Base-by-base conservation (phyloP, 2,888 invertebrate species). In the Willowsia nigromaculata region DNA sequence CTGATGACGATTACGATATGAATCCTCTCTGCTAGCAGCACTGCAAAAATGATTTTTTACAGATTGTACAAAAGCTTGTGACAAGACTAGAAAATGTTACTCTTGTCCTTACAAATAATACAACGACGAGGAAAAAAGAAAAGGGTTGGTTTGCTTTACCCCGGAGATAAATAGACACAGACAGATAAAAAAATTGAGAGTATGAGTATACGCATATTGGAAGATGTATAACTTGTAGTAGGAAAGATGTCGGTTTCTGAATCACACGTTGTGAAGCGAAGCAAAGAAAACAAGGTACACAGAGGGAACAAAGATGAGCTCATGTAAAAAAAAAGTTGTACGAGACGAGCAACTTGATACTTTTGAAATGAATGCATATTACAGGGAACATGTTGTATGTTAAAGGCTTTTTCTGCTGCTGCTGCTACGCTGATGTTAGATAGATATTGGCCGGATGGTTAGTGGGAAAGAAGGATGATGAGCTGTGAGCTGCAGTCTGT, bases 331-430 rank as follows among this genome's bases (percentile, higher is more conserved):
- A 59, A 80, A 80, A n/a, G n/a, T 80, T 71, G 25, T 71, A 71
- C 22, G 50, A n/a, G n/a, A n/a, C n/a, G n/a, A n/a, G 47, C 47
- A 74, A 47, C 47, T 78, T 56, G 37, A 37, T 78, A 78, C n/a
- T 15, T 15, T 25, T 59, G 18, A 9, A 37, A 65, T n/a, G 25
- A 53, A 40, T 40, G 22, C 65, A 80, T 62, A 89, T 85, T 90
- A 83, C 90, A 76, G 86, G 86, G 83, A 90, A 83, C 90, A 84
- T 68, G 90, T 80, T 84, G 71, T 90, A 90, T 90, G 90, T 90
- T 90, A 90, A 90, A 90, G 90, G 90, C 84, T 90, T 74, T 68
- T 37, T 43, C 18, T 37, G n/a, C 15, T 40, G 47, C 0, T 74
- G 74, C 62, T 9, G 30, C 50, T 76, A 50, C 30, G 47, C 37